Evolutionary conservation across 2,888 invertebrate species (phyloP).

Genomic region (Tinea pellionella): DNA sequence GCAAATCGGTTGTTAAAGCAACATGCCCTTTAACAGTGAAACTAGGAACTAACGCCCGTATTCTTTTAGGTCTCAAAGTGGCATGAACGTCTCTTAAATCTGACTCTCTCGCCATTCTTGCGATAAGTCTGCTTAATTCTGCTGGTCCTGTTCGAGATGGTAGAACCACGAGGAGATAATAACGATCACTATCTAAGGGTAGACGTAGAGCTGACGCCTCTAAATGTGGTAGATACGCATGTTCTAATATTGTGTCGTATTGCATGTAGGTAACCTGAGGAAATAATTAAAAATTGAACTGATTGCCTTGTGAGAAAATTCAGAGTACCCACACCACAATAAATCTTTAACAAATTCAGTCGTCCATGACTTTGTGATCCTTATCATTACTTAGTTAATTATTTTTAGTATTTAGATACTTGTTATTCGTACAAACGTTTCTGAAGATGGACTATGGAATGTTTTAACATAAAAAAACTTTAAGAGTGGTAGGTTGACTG

Average conservation of each 20-base stretch:
- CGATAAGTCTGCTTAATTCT: constrained; percentile 72
- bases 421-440: too few relatives aligned
- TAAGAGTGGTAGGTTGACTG: too few relatives aligned
- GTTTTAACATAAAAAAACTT: too few relatives aligned
- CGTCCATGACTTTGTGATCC: constrained; percentile 35
- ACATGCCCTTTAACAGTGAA: constrained; percentile 84
- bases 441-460: too few relatives aligned
- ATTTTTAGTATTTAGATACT: neutral
- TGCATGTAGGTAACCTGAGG: constrained; percentile 75
- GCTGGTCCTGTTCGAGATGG: constrained; percentile 73
- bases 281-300: neutral
- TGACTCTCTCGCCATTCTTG: constrained; percentile 71
- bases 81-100: constrained; percentile 76
- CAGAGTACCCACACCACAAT: neutral
- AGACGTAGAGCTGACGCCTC: constrained; percentile 80
- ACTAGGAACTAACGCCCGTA: constrained; percentile 82
- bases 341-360: neutral
- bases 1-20: constrained; percentile 82
- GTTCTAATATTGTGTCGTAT: constrained; percentile 82
- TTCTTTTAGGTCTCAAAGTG: constrained; percentile 76
- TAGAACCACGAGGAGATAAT: constrained; percentile 80
- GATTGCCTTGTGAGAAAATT: neutral
- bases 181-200: constrained; percentile 83
- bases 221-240: constrained; percentile 77
- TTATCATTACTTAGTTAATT: neutral